These are phyloP conservation scores for Calliopum simillimum DNA, from an alignment of 2,888 invertebrate species.

Conservation along the genomic window DNA sequence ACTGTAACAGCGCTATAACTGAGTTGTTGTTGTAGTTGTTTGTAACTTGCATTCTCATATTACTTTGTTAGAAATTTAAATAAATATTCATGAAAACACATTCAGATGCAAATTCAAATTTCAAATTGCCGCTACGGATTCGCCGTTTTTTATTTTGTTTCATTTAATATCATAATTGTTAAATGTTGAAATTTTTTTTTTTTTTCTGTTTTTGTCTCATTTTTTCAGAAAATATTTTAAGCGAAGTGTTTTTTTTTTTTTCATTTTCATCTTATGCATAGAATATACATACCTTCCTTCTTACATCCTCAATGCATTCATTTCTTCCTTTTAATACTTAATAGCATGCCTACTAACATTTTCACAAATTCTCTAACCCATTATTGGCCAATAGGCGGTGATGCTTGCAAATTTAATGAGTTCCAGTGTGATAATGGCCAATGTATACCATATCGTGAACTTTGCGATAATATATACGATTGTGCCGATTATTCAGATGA, in stretches of 20 bases:
- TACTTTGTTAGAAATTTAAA: background rate
- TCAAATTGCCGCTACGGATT: background rate
- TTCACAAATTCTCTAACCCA: background rate
- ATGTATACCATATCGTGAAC: conserved; percentile 70
- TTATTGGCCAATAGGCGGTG: conserved; percentile 45
- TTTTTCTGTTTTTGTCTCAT: background rate
- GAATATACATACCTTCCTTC: no score
- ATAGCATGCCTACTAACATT: no score
- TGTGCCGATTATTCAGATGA: conserved; percentile 83
- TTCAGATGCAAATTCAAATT: conserved; percentile 15
- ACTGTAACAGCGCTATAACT: no score
- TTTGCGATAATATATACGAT: conserved; percentile 76
- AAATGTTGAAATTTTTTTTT: conserved; percentile 26
- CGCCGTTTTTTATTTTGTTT: conserved; percentile 5
- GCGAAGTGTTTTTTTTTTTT: conserved; percentile 8
- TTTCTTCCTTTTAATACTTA: background rate
- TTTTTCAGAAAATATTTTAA: background rate
- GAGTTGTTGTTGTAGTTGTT: background rate
- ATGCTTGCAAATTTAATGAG: conserved; percentile 67
- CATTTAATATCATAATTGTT: conserved; percentile 9
- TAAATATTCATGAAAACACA: conserved; percentile 17
- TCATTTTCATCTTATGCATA: background rate
- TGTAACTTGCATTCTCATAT: background rate
- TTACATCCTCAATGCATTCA: background rate
- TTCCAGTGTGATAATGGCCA: conserved; percentile 78